Evolutionary conservation across 2,888 invertebrate genomes (phyloP), one percentile per base, ranked within the genome.

Genomic region (Byasa hedistus): DNA sequence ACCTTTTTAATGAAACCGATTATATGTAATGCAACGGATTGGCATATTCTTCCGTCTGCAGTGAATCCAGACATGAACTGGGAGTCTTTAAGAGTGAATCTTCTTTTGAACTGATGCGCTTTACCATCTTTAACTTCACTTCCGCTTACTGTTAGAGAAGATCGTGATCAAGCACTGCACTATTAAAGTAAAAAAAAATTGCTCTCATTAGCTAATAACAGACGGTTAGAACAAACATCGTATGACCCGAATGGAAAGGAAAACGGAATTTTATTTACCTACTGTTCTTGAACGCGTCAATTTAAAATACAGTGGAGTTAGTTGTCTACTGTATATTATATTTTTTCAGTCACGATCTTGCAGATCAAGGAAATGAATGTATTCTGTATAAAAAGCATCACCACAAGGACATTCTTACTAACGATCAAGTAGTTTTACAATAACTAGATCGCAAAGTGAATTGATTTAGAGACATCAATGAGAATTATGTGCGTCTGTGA

Each of bases 321-420:
- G 27, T 59, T 5, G 24, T 55, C 51, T 61, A 65, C 65, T 65
- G 65, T 57, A 58, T 62, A 66, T 54, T 44, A 57, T 32, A 44
- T 63, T 61, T 54, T 66, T 66, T 66, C 57, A 44, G 66, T 66
- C 66, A 66, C 66, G 66, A 66, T 58, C 61, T 66, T 58, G 66
- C n/a, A 39, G 57, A 66, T 57, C 66, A 62, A 66, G 66, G 66
- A 66, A 66, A 66, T 61, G 66, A 66, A 66, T 54, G 61, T 66
- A 62, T 51, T 23, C 39, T 57, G 36, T 61, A 66, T 57, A 61
- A 66, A 66, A 66, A 66, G 61, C 57, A 66, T 66, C 65, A 66
- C 52, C 56, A 24, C 65, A 66, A 66, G 57, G 65, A 57, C 57
- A 57, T 19, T 19, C 27, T 63, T 56, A 21, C 23, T 27, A 36